phyloP scores from a whole-genome alignment of 1,140 invertebrate genomes.

The Calycopis cecrops region DNA sequence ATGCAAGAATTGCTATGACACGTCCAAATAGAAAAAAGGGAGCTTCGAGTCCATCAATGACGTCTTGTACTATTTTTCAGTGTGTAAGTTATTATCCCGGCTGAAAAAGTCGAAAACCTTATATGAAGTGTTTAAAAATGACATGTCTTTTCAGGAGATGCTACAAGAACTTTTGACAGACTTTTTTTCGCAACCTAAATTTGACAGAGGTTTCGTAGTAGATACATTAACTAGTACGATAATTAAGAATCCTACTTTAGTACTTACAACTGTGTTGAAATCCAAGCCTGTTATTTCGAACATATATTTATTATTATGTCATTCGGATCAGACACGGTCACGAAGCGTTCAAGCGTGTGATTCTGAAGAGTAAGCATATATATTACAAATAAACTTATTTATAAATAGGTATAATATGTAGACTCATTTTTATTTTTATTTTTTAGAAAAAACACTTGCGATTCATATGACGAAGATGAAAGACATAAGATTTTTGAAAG shows the following conservation, averaged over 20 bases:
- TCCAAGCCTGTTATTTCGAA: constrained; percentile 49
- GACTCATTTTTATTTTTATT: not conserved
- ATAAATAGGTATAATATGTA: too few species aligned
- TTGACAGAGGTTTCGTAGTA: constrained; percentile 49
- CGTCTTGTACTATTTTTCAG: not conserved
- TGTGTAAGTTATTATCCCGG: too few species aligned
- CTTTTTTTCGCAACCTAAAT: constrained; percentile 46
- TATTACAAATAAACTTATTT: too few species aligned
- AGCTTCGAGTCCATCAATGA: constrained; percentile 39
- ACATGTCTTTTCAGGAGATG: constrained; percentile 42
- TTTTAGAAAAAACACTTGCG: constrained; percentile 31
- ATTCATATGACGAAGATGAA: constrained; percentile 49
- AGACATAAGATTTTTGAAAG: constrained; percentile 43
- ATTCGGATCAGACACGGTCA: constrained; percentile 29
- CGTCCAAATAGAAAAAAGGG: constrained; percentile 58
- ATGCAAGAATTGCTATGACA: constrained; percentile 44
- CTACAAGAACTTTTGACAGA: constrained; percentile 49
- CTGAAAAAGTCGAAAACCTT: not conserved
- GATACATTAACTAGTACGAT: constrained; percentile 52
- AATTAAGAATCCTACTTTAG: constrained; percentile 43
- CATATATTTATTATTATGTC: constrained; percentile 52
- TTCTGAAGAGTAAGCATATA: too few species aligned
- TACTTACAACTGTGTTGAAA: constrained; percentile 49
- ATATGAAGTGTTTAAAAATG: not conserved
- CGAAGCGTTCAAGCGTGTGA: too few species aligned